These are phyloP conservation scores for Caracal caracal DNA, from an alignment of 2,113 vertebrate genomes.

Conservation along the genomic window DNA sequence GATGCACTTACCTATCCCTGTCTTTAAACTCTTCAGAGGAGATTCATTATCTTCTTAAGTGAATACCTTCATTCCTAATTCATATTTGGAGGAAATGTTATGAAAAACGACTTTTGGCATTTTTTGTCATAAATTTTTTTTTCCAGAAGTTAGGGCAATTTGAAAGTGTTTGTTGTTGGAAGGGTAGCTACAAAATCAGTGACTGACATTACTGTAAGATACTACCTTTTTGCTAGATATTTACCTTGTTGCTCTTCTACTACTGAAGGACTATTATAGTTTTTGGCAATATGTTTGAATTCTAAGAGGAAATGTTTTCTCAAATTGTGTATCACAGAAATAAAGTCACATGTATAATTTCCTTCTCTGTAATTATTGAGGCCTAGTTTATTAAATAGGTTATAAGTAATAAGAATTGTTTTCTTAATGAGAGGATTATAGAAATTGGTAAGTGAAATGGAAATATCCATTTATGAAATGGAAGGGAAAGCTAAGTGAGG, in stretches of 20 bases:
- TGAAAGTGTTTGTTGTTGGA: background rate
- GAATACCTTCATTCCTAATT: slow-evolving; percentile 18
- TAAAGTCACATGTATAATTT: slow-evolving; percentile 66
- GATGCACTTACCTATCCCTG: background rate
- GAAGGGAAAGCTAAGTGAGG: background rate
- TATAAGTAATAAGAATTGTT: slow-evolving; percentile 39
- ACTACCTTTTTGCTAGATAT: background rate
- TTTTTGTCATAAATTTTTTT: slow-evolving; percentile 8
- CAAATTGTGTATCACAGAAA: slow-evolving; percentile 55
- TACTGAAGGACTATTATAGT: slow-evolving; percentile 25
- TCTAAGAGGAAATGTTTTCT: slow-evolving; percentile 41
- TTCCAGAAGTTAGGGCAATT: background rate
- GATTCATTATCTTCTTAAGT: background rate
- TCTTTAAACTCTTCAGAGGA: slow-evolving; percentile 1
- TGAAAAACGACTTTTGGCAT: background rate
- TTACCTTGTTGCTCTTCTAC: background rate
- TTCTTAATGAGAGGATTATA: background rate
- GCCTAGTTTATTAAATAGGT: slow-evolving; percentile 35
- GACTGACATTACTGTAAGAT: background rate
- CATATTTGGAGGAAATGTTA: background rate
- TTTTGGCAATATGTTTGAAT: slow-evolving; percentile 53
- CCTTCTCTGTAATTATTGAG: slow-evolving; percentile 17
- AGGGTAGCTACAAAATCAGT: background rate
- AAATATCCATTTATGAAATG: slow-evolving; percentile 8
- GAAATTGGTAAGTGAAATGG: background rate